Evolutionary conservation across 2,888 invertebrate genomes (phyloP), one percentile per base, ranked within the genome.

Genomic region (Eupithecia pulchellata): DNA sequence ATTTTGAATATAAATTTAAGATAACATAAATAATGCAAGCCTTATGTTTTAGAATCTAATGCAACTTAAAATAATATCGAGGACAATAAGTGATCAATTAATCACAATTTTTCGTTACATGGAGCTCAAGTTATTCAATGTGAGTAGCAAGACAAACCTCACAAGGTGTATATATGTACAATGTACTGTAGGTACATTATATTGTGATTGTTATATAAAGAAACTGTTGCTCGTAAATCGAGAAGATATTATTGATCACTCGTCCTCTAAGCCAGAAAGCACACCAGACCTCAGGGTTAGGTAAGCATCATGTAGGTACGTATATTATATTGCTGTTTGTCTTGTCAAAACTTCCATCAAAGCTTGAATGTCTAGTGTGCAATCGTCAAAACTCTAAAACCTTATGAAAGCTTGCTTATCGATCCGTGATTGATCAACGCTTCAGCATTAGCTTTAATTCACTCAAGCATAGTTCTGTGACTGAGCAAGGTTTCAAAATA

Each of bases 31-130:
- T 64, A 71, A 29, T 36, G 64, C 52, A 67, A 71, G 67, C 36
- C 57, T 65, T 47, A 47, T 20, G 4, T 47, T 25, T 11, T 25
- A 42, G n/a, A 39, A 8, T 64, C 34, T 64, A 64, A 36, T 60
- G 71, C 67, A 71, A 71, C 64, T 57, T 34, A 71, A 64, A 60
- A 39, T 39, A n/a, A 57, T 3, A 29, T 29, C 20, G 25, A 52
- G 25, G 4, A 52, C 52, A 5, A 32, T 32, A 32, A 25, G 4
- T 25, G 25, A 52, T 52, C 20, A 42, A 47, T 4, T 32, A 32
- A 32, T 1, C 5, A 52, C 2, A 25, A 25, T 20, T 47, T 11
- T 4, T 52, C 25, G 4, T 52, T 5, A 52, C 42, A 20, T 20
- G n/a, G 9, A 42, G 42, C 42, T 42, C n/a, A 42, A 42, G n/a